phyloP scores from a whole-genome alignment of 2,797 vertebrate species.

The Poecilia velifera region DNA sequence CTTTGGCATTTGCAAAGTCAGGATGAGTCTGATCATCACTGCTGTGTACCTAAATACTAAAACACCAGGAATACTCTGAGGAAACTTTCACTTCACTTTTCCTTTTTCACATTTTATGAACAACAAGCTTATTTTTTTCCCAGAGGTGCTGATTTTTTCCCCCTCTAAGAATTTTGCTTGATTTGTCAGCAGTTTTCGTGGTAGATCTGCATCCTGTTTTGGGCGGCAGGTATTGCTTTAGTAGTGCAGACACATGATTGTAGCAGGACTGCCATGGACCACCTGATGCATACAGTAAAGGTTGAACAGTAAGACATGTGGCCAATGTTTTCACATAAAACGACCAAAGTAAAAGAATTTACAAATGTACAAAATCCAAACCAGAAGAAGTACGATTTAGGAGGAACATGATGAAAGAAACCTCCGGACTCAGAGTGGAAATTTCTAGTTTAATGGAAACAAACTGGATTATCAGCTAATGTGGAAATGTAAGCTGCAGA shows the following conservation, averaged over 20 bases:
- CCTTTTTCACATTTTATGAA: slow-evolving; percentile 21
- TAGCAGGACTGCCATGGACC: not conserved
- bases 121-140: not conserved
- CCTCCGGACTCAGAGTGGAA: slow-evolving; percentile 5
- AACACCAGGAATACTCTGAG: not conserved
- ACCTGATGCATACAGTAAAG: not conserved
- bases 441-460: too few species aligned
- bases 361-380: slow-evolving; percentile 38
- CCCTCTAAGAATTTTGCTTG: not conserved
- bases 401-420: slow-evolving; percentile 8
- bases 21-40: slow-evolving; percentile 43
- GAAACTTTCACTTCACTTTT: slow-evolving; percentile 4
- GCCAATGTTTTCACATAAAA: not conserved
- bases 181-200: not conserved
- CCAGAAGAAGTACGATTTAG: slow-evolving; percentile 28
- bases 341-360: slow-evolving; percentile 2
- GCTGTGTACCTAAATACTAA: slow-evolving; percentile 2
- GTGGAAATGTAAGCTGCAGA: not conserved
- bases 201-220: not conserved
- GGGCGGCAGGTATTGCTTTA: not conserved
- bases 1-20: slow-evolving; percentile 68
- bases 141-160: not conserved
- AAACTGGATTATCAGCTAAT: not conserved
- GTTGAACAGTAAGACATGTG: not conserved
- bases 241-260: not conserved